Evolutionary conservation across 1,140 invertebrate species (phyloP).

Genomic region (Drosophila nebulosa): DNA sequence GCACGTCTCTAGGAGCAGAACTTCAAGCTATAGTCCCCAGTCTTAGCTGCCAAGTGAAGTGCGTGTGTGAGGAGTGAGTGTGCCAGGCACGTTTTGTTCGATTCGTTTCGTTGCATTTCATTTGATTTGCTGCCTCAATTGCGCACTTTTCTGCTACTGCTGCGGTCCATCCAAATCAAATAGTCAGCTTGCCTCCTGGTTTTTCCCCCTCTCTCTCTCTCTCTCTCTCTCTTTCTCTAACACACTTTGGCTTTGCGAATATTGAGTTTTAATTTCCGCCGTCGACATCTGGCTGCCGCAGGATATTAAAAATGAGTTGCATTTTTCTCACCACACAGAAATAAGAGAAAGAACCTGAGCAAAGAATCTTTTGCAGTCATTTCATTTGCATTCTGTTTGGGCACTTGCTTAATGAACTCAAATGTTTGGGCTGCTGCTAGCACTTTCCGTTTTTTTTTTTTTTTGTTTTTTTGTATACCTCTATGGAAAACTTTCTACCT

Average conservation of each 20-base stretch:
- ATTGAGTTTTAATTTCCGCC: constrained; percentile 79
- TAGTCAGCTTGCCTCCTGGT: constrained; percentile 30
- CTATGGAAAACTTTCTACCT: not conserved
- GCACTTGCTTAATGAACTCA: constrained; percentile 61
- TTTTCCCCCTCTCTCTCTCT: constrained; percentile 19
- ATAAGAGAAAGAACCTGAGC: constrained; percentile 14
- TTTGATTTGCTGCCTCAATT: constrained; percentile 78
- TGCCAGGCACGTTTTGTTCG: constrained; percentile 55
- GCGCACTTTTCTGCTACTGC: constrained; percentile 64
- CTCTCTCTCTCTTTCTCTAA: constrained; percentile 48
- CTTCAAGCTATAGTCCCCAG: not conserved
- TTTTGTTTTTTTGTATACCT: not conserved
- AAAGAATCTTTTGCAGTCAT: constrained; percentile 33
- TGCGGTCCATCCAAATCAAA: constrained; percentile 56
- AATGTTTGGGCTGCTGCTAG: constrained; percentile 46
- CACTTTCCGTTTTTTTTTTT: not conserved
- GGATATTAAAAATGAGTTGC: constrained; percentile 76
- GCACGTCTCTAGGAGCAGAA: constrained; percentile 35
- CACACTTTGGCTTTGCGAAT: constrained; percentile 35
- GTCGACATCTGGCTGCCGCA: constrained; percentile 60
- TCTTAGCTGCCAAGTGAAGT: not conserved
- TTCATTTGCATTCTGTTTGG: constrained; percentile 55
- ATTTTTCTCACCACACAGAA: constrained; percentile 34
- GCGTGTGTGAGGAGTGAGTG: constrained; percentile 21
- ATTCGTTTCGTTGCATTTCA: constrained; percentile 67